A percentile compares a stretch with the other conserved stretches of the same genome.
Conservation (phyloP, 2,113 vertebrate genomes). For the zebrafish (Danio rerio) region DNA sequence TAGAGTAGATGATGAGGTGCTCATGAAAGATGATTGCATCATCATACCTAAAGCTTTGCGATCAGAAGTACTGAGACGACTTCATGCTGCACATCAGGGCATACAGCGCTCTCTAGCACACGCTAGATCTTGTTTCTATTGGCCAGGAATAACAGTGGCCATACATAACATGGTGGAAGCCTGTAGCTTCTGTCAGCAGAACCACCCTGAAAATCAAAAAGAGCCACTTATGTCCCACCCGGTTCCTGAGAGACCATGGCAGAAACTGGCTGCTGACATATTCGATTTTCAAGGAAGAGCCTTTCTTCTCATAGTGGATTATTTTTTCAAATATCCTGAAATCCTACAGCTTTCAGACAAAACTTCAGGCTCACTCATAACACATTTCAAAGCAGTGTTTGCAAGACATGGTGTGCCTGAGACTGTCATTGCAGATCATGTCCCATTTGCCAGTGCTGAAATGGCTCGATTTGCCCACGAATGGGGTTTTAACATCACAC, state of each 20-base stretch:
- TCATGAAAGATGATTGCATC: too few species aligned
- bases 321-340: conserved; percentile 49
- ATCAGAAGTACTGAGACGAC: background rate
- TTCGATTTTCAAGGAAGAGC: too few species aligned
- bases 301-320: conserved; percentile 48
- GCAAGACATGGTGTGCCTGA: conserved; percentile 31
- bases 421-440: conserved; percentile 35
- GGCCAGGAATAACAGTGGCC: too few species aligned
- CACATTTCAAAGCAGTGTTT: conserved; percentile 32
- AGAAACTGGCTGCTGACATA: too few species aligned
- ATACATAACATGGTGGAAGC: too few species aligned
- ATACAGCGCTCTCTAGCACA: too few species aligned
- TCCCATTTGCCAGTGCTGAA: conserved; percentile 40
- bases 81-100: background rate
- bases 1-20: background rate
- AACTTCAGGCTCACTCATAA: background rate
- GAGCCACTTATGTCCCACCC: too few species aligned
- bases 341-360: conserved; percentile 33
- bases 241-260: too few species aligned
- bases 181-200: too few species aligned
- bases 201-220: too few species aligned
- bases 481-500: conserved; percentile 35
- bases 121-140: too few species aligned
- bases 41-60: background rate
- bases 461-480: conserved; percentile 26